Percentiles rank a stretch among this genome's conserved stretches.
phyloP scores from a whole-genome alignment of 2,888 invertebrate species.

The Dasysyrphus tricinctus region DNA sequence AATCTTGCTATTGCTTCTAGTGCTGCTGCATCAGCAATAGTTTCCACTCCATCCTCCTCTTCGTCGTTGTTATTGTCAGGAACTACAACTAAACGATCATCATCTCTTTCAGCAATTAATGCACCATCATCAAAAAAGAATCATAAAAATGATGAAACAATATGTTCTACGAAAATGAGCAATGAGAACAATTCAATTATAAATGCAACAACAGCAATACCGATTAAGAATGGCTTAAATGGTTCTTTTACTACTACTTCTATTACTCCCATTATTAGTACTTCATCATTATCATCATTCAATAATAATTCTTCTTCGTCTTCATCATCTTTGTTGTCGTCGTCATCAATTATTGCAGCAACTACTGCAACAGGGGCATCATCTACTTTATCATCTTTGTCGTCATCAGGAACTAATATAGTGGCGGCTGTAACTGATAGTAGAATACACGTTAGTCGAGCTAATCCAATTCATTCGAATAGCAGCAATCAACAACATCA shows the following conservation, averaged over 20 bases:
- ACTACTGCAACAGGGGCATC: conserved; percentile 78
- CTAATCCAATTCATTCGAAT: conserved; percentile 69
- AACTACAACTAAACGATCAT: conserved; percentile 62
- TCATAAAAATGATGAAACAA: conserved; percentile 87
- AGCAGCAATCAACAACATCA: conserved; percentile 66
- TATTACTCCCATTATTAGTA: conserved; percentile 73
- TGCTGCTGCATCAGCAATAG: conserved; percentile 30
- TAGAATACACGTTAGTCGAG: conserved; percentile 66
- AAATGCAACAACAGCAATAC: conserved; percentile 79
- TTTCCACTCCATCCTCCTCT: conserved; percentile 14
- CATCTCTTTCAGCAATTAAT: conserved; percentile 68
- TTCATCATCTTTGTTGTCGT: conserved; percentile 38
- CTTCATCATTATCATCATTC: conserved; percentile 67
- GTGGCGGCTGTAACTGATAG: conserved; percentile 76
- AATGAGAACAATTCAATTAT: conserved; percentile 87
- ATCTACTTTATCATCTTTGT: conserved; percentile 70
- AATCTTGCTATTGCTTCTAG: conserved; percentile 29
- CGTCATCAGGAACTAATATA: conserved; percentile 60
- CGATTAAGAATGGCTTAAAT: conserved; percentile 87
- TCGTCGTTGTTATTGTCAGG: conserved; percentile 65
- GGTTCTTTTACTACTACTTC: conserved; percentile 82
- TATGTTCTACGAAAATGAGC: conserved; percentile 87
- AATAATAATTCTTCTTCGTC: conserved; percentile 35
- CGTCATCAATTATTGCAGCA: conserved; percentile 74
- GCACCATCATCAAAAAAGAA: conserved; percentile 76